Percentiles rank a stretch among this genome's conserved stretches.
phyloP scores from a whole-genome alignment of 2,888 invertebrate species.

The Erannis defoliaria region DNA sequence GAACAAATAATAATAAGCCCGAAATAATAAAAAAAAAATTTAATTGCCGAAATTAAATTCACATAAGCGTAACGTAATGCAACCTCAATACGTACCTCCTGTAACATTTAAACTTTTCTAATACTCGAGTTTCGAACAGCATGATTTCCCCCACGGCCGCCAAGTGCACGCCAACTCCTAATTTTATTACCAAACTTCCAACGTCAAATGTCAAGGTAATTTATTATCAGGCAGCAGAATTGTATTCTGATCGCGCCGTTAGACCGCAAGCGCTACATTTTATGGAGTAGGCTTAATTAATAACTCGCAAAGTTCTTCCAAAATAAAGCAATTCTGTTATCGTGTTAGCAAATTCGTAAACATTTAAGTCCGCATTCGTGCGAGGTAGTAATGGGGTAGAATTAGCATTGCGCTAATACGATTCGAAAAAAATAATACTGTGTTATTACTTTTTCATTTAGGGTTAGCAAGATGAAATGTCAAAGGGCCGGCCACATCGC shows the following conservation, averaged over 20 bases:
- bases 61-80: background rate
- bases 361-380: conserved; percentile 56
- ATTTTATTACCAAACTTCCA: conserved; percentile 46
- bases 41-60: background rate
- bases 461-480: too few relatives aligned
- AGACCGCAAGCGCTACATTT: conserved; percentile 49
- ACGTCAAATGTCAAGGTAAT: conserved; percentile 58
- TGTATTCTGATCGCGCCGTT: conserved; percentile 32
- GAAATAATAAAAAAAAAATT: background rate
- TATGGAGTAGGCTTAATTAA: conserved; percentile 64
- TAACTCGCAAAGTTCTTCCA: conserved; percentile 58
- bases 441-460: background rate
- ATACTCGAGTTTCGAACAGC: conserved; percentile 13
- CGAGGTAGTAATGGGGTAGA: conserved; percentile 34
- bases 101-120: conserved; percentile 17
- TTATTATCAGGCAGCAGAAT: conserved; percentile 54
- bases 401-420: conserved; percentile 11
- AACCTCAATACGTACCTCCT: background rate
- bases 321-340: conserved; percentile 70
- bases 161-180: conserved; percentile 34
- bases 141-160: conserved; percentile 32
- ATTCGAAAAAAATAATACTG: too few relatives aligned
- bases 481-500: too few relatives aligned
- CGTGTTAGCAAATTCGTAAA: conserved; percentile 64
- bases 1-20: too few relatives aligned